Conservation (phyloP, 2,888 invertebrate genomes). For the Ypsolopha sequella region DNA sequence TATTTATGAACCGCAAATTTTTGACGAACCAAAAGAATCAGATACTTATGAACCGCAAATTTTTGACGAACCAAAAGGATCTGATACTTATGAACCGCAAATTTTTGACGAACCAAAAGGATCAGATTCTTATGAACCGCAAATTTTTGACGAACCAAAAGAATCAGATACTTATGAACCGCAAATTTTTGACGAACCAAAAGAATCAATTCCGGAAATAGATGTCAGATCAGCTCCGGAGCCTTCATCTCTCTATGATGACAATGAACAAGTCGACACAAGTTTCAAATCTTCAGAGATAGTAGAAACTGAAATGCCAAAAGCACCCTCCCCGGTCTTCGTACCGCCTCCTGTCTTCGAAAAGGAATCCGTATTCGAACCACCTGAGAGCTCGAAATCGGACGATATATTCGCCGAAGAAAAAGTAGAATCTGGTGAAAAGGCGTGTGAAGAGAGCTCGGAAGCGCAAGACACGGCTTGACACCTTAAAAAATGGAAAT, state of each 20-base stretch:
- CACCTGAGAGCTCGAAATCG: neutral
- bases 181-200: no score
- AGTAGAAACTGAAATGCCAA: neutral
- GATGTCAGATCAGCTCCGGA: neutral
- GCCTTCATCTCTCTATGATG: constrained; percentile 30
- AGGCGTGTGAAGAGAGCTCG: neutral
- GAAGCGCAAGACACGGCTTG: neutral
- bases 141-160: no score
- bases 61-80: no score
- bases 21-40: no score
- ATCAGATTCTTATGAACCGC: no score
- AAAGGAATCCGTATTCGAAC: neutral
- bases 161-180: no score
- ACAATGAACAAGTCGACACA: constrained; percentile 35
- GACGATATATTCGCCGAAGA: neutral
- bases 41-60: no score
- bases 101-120: no score
- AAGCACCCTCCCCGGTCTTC: no score
- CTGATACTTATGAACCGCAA: no score
- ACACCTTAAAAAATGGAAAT: constrained; percentile 24
- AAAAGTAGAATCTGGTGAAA: neutral
- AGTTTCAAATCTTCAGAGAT: constrained; percentile 22
- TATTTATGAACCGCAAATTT: no score
- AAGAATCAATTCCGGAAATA: neutral
- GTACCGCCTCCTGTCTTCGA: neutral